A percentile compares a stretch with the other conserved stretches of the same genome.
Evolutionary conservation across 2,113 vertebrate species (phyloP).

Genomic region (Quiscalus mexicanus): DNA sequence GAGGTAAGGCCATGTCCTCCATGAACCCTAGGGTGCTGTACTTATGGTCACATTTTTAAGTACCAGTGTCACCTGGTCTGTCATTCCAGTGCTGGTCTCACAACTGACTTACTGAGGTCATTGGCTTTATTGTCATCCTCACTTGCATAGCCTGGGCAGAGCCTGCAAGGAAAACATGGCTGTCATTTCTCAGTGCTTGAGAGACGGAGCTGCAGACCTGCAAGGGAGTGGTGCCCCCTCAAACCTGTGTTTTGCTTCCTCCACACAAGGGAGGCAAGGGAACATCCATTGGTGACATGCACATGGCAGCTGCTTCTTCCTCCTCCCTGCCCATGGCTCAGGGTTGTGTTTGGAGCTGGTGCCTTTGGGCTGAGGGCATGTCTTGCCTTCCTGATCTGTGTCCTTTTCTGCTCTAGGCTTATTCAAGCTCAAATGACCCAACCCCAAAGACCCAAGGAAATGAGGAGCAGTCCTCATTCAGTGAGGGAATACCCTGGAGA

Average conservation of each 20-base stretch:
- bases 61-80: background rate
- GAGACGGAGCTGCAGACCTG: accelerated
- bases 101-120: background rate
- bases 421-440: background rate
- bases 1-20: background rate
- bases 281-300: accelerated
- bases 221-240: background rate
- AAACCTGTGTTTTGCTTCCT: background rate
- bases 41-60: background rate
- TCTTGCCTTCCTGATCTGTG: background rate
- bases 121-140: background rate
- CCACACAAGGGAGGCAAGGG: background rate
- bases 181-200: background rate
- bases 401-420: background rate
- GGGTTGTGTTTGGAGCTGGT: accelerated
- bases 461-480: accelerated
- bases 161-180: background rate
- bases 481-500: background rate
- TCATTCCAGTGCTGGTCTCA: background rate
- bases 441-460: background rate
- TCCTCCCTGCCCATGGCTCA: accelerated
- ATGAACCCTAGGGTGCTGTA: accelerated
- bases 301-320: background rate
- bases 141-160: background rate
- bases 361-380: background rate